Conservation (phyloP, 2,113 vertebrate genomes). For the Nannobrachium achirus region DNA sequence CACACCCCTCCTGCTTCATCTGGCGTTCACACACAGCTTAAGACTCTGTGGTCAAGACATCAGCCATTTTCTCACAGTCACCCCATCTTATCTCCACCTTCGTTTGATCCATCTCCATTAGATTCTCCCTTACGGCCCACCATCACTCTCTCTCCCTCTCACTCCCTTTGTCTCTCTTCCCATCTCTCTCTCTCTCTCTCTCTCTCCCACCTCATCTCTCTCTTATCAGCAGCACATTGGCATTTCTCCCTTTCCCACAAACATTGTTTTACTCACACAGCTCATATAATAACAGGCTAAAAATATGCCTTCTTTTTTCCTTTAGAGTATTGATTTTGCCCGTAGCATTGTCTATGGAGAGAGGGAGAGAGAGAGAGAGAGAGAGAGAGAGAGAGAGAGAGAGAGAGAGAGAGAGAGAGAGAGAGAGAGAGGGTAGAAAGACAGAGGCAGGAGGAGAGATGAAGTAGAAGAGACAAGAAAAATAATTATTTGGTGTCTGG, state of each 20-base stretch:
- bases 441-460: conserved; percentile 21
- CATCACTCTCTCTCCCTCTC: conserved; percentile 57
- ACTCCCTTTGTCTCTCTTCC: conserved; percentile 50
- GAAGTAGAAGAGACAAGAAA: conserved; percentile 69
- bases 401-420: not conserved
- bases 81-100: conserved; percentile 72
- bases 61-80: conserved; percentile 72
- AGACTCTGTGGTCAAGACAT: conserved; percentile 42
- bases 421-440: not conserved
- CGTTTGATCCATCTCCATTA: conserved; percentile 77
- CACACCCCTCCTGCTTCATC: not conserved
- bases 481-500: conserved; percentile 65
- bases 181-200: conserved; percentile 37
- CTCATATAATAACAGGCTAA: conserved; percentile 82
- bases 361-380: conserved; percentile 46
- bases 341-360: conserved; percentile 82
- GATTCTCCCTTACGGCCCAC: conserved; percentile 50
- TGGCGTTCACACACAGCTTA: not conserved
- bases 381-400: conserved; percentile 54
- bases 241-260: conserved; percentile 77
- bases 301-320: conserved; percentile 81
- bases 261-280: conserved; percentile 75
- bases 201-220: conserved; percentile 44
- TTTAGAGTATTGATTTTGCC: conserved; percentile 83
- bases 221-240: conserved; percentile 65